Percentiles rank a stretch among this genome's conserved stretches.
These are phyloP conservation scores for Poecilobothrus nobilitatus DNA, from an alignment of 2,888 invertebrate genomes.

Conservation along the genomic window DNA sequence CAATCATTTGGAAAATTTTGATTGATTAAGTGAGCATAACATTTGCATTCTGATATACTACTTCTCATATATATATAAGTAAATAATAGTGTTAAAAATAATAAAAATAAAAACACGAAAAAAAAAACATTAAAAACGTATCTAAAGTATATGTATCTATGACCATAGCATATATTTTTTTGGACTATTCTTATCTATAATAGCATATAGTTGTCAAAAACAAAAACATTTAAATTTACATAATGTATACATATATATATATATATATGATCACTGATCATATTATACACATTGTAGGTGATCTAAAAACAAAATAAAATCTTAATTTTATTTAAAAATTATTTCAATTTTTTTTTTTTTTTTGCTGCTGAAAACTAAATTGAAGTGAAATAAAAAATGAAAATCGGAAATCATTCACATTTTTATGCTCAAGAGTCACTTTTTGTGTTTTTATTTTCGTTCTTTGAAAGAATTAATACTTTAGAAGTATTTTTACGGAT, in stretches of 20 bases:
- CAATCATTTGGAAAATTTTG: neutral
- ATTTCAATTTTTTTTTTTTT: neutral
- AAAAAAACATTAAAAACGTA: neutral
- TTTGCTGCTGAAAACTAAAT: too few relatives aligned
- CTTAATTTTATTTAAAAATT: neutral
- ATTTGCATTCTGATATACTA: slow-evolving; percentile 3
- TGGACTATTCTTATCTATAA: neutral
- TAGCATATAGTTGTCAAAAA: neutral
- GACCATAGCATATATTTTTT: neutral
- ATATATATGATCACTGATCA: too few relatives aligned
- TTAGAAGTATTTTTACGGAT: too few relatives aligned
- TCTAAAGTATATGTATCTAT: neutral
- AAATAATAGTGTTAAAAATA: neutral
- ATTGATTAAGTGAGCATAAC: slow-evolving; percentile 6
- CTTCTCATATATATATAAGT: neutral
- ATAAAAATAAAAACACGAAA: neutral
- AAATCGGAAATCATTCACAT: neutral
- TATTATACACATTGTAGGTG: neutral
- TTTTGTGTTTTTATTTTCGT: too few relatives aligned
- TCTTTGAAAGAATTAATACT: too few relatives aligned
- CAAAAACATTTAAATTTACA: too few relatives aligned
- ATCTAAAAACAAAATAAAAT: neutral
- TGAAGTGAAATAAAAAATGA: too few relatives aligned
- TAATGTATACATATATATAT: too few relatives aligned
- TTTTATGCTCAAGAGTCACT: neutral